phyloP scores from a whole-genome alignment of 2,888 invertebrate genomes.

The Tupiocoris notatus region DNA sequence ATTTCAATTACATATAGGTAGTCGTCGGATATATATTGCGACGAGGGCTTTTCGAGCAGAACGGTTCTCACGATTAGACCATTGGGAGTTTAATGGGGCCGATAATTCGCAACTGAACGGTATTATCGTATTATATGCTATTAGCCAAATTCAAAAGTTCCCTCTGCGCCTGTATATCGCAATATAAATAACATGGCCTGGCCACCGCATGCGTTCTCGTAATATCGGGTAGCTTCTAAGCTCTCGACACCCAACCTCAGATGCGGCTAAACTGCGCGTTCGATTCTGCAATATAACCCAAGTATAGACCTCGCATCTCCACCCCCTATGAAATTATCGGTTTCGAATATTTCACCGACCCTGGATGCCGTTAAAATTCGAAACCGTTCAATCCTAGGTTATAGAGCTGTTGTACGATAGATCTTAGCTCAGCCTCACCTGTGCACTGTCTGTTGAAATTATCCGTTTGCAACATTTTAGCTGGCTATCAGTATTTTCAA shows the following conservation, averaged over 20 bases:
- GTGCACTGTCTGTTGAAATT: too few relatives aligned
- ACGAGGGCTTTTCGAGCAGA: too few relatives aligned
- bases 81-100: not conserved
- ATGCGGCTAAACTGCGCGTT: not conserved
- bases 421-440: too few relatives aligned
- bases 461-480: too few relatives aligned
- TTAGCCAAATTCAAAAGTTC: not conserved
- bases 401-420: too few relatives aligned
- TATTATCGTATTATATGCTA: not conserved
- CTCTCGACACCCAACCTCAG: too few relatives aligned
- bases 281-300: not conserved
- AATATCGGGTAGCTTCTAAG: not conserved
- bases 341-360: not conserved
- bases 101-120: not conserved
- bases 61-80: too few relatives aligned
- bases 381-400: not conserved
- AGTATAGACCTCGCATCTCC: not conserved
- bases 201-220: not conserved
- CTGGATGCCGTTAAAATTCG: not conserved
- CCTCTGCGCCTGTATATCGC: not conserved
- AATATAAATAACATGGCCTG: not conserved
- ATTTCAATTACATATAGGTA: too few relatives aligned
- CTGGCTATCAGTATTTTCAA: too few relatives aligned
- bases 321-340: not conserved
- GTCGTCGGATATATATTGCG: too few relatives aligned